A percentile compares a stretch with the other conserved stretches of the same genome.
phyloP scores from a whole-genome alignment of 2,888 invertebrate species.

The Caradrina kadenii region DNA sequence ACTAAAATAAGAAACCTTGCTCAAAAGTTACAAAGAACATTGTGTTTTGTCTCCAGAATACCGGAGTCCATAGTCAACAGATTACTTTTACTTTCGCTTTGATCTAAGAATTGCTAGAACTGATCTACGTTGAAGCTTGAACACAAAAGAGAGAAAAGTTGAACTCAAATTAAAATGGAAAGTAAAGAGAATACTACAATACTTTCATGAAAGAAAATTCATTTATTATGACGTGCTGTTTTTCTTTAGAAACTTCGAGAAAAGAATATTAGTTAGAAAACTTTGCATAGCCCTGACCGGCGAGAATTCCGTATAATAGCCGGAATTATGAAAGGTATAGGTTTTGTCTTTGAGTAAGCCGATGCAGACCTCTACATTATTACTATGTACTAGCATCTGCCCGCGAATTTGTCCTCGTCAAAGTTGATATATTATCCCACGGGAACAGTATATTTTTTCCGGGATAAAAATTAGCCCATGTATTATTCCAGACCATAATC shows the following conservation, averaged over 20 bases:
- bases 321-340: neutral
- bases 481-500: too few relatives aligned
- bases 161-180: constrained; percentile 39
- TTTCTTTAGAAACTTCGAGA: neutral
- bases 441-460: too few relatives aligned
- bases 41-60: constrained; percentile 23
- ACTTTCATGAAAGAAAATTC: constrained; percentile 27
- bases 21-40: constrained; percentile 25
- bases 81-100: constrained; percentile 22
- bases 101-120: constrained; percentile 11
- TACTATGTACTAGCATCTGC: too few relatives aligned
- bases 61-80: constrained; percentile 12
- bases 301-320: neutral
- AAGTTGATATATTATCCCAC: too few relatives aligned
- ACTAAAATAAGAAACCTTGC: constrained; percentile 14
- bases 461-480: too few relatives aligned
- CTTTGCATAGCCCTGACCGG: too few relatives aligned
- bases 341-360: neutral
- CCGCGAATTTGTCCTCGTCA: too few relatives aligned
- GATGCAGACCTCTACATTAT: neutral
- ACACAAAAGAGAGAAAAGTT: constrained; percentile 15
- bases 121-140: constrained; percentile 6
- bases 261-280: constrained; percentile 1
- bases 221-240: constrained; percentile 3
- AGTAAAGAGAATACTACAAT: constrained; percentile 20